phyloP scores from a whole-genome alignment of 1,140 invertebrate species.

The Zophobas morio region DNA sequence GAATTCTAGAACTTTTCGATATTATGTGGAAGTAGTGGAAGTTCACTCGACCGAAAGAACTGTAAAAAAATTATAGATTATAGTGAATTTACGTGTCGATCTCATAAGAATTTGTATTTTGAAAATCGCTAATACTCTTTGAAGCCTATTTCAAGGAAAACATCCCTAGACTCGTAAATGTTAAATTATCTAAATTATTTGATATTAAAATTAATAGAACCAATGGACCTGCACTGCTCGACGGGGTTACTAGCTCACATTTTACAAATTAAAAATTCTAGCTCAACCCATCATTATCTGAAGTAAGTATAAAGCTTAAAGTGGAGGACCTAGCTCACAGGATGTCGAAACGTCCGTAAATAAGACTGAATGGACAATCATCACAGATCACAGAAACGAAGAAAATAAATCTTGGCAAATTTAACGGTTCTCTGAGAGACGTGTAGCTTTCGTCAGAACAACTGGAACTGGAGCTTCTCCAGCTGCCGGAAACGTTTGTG shows the following conservation, averaged over 20 bases:
- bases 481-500: no score
- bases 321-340: not conserved
- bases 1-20: not conserved
- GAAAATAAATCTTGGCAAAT: not conserved
- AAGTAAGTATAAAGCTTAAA: not conserved
- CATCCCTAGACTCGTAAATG: not conserved
- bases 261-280: not conserved
- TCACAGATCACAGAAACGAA: not conserved
- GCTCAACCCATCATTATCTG: constrained; percentile 4
- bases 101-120: not conserved
- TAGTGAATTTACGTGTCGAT: not conserved
- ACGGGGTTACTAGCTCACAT: not conserved
- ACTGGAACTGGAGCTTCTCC: not conserved
- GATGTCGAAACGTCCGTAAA: not conserved
- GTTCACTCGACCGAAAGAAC: not conserved
- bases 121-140: not conserved
- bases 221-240: not conserved
- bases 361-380: not conserved
- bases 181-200: not conserved
- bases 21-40: not conserved
- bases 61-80: constrained; percentile 2
- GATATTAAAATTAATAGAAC: not conserved
- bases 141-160: not conserved
- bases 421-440: not conserved
- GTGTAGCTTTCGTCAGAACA: not conserved